These are phyloP conservation scores for Melanotaenia maccullochi DNA, from an alignment of 2,797 vertebrate genomes.

Conservation along the genomic window DNA sequence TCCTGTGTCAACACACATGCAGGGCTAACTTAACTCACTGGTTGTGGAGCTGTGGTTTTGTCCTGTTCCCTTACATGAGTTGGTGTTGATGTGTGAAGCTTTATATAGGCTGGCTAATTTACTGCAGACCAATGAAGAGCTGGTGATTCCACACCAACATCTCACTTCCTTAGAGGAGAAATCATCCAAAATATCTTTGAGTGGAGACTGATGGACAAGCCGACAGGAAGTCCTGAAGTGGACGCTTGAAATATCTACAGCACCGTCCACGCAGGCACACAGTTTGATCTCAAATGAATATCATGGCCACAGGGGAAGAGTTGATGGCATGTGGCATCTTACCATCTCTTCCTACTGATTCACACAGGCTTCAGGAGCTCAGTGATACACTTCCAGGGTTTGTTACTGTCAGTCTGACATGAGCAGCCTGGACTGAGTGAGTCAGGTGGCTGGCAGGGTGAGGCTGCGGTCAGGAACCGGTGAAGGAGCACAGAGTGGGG, in stretches of 20 bases:
- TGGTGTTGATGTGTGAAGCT: slow-evolving; percentile 31
- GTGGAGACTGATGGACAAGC: slow-evolving; percentile 37
- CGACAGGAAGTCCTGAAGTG: slow-evolving; percentile 42
- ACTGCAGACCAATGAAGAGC: not conserved
- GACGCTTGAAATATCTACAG: slow-evolving; percentile 23
- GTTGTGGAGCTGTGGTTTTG: not conserved
- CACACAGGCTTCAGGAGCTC: slow-evolving; percentile 17
- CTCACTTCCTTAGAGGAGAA: slow-evolving; percentile 33
- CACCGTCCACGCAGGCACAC: not conserved
- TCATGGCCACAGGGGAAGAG: slow-evolving; percentile 1
- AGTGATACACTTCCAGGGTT: slow-evolving; percentile 3
- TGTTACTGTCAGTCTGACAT: not conserved
- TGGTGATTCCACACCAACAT: slow-evolving; percentile 1
- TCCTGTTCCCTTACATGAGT: not conserved
- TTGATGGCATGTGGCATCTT: slow-evolving; percentile 35
- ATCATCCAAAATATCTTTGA: slow-evolving; percentile 33
- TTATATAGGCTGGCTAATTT: slow-evolving; percentile 11
- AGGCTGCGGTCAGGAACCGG: not conserved
- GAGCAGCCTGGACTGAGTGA: not conserved
- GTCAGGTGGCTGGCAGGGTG: slow-evolving; percentile 10
- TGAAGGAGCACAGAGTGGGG: not conserved
- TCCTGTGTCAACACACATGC: slow-evolving; percentile 7
- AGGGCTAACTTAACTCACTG: not conserved
- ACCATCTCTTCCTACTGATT: slow-evolving; percentile 34
- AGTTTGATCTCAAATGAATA: slow-evolving; percentile 14